phyloP scores from a whole-genome alignment of 2,113 vertebrate genomes.

The Passerina amoena region DNA sequence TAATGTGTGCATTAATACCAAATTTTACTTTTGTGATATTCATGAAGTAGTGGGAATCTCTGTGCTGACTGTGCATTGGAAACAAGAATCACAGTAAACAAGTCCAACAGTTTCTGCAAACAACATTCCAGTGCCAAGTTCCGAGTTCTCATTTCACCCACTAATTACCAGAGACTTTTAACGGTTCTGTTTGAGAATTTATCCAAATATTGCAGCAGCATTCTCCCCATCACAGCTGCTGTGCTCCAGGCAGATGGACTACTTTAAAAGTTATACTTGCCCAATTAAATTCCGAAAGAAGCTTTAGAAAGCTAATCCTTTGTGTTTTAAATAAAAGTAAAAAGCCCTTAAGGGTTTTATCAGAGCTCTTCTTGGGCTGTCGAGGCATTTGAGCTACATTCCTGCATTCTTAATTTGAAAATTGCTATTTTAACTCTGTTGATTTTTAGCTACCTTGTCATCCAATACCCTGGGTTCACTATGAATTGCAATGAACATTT shows the following conservation, averaged over 20 bases:
- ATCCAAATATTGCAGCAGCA: constrained; percentile 14
- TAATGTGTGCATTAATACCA: not conserved
- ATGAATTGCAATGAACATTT: not conserved
- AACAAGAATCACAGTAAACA: not conserved
- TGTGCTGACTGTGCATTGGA: not conserved
- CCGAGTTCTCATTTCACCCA: not conserved
- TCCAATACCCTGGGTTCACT: not conserved
- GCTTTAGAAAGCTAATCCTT: constrained; percentile 32
- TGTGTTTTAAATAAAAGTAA: constrained; percentile 8
- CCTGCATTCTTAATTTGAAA: not conserved
- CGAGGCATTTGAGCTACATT: not conserved
- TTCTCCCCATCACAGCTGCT: constrained; percentile 29
- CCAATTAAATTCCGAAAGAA: constrained; percentile 21
- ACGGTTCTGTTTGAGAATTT: constrained; percentile 6
- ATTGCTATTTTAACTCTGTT: not conserved
- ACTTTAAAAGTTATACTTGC: constrained; percentile 25
- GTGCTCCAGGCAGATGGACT: constrained; percentile 38
- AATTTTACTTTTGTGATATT: not conserved
- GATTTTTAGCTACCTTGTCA: not conserved
- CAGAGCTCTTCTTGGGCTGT: not conserved
- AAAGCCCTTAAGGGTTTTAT: not conserved
- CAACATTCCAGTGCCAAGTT: not conserved
- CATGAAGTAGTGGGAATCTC: not conserved
- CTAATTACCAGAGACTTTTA: constrained; percentile 28
- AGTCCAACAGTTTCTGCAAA: not conserved